These are phyloP conservation scores for Montifringilla adamsi DNA, from an alignment of 2,113 vertebrate genomes.

Conservation along the genomic window DNA sequence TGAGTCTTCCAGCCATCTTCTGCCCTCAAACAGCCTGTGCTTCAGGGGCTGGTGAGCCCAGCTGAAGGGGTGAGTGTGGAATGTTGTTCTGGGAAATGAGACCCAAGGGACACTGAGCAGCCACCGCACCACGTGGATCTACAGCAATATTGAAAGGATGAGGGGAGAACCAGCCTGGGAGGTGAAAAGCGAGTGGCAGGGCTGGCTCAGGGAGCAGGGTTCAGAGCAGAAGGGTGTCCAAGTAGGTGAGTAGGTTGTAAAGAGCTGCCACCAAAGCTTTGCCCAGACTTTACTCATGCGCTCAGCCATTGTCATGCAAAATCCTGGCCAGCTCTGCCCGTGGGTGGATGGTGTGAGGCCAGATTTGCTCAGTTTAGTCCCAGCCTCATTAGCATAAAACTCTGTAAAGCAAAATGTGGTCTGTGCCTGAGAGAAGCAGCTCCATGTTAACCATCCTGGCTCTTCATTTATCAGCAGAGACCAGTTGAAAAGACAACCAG, in stretches of 20 bases:
- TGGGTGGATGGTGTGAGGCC: background rate
- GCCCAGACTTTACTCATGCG: background rate
- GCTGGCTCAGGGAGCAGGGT: background rate
- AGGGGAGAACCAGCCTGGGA: background rate
- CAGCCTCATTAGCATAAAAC: background rate
- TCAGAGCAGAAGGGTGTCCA: background rate
- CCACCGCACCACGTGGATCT: background rate
- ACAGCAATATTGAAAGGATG: accelerated
- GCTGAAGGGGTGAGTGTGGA: background rate
- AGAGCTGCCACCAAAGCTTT: background rate
- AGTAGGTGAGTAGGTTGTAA: background rate
- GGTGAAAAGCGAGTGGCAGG: background rate
- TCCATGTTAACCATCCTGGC: background rate
- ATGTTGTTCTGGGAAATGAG: background rate
- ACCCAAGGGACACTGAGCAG: background rate
- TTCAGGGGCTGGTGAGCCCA: background rate
- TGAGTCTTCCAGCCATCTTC: background rate
- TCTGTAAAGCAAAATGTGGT: accelerated
- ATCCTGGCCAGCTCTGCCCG: background rate
- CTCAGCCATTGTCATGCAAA: background rate
- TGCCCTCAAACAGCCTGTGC: background rate
- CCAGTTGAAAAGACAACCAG: background rate
- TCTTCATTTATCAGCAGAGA: background rate
- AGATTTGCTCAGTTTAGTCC: background rate
- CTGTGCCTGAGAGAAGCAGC: background rate